Percentiles rank a stretch among this genome's conserved stretches.
Evolutionary conservation across 2,797 vertebrate species (phyloP).

Genomic region (Dicrostonyx torquatus): DNA sequence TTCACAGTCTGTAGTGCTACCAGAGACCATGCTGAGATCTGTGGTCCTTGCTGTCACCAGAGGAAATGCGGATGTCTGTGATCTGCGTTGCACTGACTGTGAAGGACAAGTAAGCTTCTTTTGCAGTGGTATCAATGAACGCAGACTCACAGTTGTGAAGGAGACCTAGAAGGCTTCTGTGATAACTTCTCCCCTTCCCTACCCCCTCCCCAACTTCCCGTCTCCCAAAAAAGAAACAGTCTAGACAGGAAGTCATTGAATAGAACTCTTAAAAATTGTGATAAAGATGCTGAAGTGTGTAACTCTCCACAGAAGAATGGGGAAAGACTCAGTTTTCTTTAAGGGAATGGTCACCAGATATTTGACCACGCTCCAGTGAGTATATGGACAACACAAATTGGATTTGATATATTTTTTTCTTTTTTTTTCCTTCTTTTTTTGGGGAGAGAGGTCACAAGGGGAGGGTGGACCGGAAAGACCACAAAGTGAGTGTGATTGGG

Average conservation of each 20-base stretch:
- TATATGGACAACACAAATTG: not conserved
- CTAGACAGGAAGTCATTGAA: not conserved
- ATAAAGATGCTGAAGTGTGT: not conserved
- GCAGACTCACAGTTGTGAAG: not conserved
- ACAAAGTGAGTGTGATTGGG: not conserved
- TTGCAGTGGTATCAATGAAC: not conserved
- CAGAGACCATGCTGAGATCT: not conserved
- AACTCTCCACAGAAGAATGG: not conserved
- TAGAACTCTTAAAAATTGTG: not conserved
- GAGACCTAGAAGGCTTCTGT: not conserved
- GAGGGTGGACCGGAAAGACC: not conserved
- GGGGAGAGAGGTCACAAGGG: not conserved
- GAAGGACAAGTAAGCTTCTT: not conserved
- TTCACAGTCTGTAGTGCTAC: not conserved
- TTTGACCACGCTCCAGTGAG: not conserved
- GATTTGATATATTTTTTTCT: not conserved
- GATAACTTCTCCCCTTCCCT: not conserved
- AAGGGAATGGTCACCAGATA: not conserved
- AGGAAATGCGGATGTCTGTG: not conserved
- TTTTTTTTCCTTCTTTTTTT: not conserved
- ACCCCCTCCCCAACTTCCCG: not conserved
- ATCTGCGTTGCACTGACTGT: not conserved
- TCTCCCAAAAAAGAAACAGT: not conserved
- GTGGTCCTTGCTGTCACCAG: not conserved
- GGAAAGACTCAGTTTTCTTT: not conserved